A percentile compares a stretch with the other conserved stretches of the same genome.
These are phyloP conservation scores for Drosophila cognata DNA, from an alignment of 2,888 invertebrate genomes.

Conservation along the genomic window DNA sequence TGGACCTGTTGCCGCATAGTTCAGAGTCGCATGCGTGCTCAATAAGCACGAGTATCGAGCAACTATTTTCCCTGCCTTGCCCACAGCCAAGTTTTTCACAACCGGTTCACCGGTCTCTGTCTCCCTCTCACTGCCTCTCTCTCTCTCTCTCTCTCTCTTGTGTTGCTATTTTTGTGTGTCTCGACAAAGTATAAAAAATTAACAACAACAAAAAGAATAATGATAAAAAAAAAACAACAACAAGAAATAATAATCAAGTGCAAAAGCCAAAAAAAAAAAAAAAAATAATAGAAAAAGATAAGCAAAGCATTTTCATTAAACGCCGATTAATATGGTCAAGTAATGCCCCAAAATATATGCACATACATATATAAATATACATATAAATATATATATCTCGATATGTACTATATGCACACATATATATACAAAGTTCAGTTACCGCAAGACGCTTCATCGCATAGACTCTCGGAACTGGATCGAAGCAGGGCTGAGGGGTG, in stretches of 20 bases:
- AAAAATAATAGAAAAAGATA: conserved; percentile 24
- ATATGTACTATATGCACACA: not conserved
- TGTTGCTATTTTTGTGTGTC: conserved; percentile 66
- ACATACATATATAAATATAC: not conserved
- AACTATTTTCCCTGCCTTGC: conserved; percentile 51
- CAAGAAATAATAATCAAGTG: conserved; percentile 20
- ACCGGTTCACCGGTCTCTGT: conserved; percentile 55
- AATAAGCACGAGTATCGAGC: conserved; percentile 13
- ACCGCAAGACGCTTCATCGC: conserved; percentile 15
- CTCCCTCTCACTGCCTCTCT: conserved; percentile 1
- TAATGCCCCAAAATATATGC: conserved; percentile 17
- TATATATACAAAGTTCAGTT: conserved; percentile 41
- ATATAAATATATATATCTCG: not conserved
- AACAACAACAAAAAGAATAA: conserved; percentile 9
- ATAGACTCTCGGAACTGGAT: conserved; percentile 21
- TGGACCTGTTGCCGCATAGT: conserved; percentile 73
- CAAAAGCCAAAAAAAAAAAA: conserved; percentile 9
- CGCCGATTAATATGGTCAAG: conserved; percentile 46
- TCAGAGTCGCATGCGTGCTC: conserved; percentile 42
- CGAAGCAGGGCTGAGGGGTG: not conserved
- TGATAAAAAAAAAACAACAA: not conserved
- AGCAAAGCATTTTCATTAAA: conserved; percentile 40
- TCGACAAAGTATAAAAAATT: conserved; percentile 25
- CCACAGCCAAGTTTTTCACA: conserved; percentile 60
- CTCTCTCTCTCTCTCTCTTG: conserved; percentile 11